Evolutionary conservation across 2,797 vertebrate species (phyloP).

Genomic region (Vultur gryphus): DNA sequence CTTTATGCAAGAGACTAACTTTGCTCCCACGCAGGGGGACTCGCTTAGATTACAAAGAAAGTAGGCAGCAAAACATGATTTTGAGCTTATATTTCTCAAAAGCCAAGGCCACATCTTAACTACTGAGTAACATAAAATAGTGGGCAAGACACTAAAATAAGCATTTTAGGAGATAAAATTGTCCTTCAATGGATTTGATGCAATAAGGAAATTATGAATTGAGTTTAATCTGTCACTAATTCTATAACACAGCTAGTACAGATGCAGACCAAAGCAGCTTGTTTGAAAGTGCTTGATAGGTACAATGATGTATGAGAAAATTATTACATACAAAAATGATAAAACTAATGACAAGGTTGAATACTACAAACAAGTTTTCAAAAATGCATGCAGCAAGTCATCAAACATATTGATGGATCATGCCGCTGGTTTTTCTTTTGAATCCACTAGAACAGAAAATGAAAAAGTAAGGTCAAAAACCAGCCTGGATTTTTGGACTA

Average conservation of each 20-base stretch:
- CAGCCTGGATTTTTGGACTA: background rate
- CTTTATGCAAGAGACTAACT: background rate
- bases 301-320: background rate
- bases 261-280: background rate
- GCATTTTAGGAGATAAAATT: background rate
- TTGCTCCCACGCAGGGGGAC: background rate
- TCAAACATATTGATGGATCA: background rate
- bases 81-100: background rate
- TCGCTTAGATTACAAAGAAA: background rate
- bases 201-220: background rate
- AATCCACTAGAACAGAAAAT: background rate
- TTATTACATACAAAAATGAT: background rate
- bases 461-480: background rate
- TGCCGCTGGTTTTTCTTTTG: background rate
- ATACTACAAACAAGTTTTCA: background rate
- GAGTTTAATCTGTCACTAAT: background rate
- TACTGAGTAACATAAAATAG: background rate
- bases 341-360: slow-evolving; percentile 20
- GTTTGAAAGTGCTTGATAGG: background rate
- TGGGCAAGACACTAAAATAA: background rate
- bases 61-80: background rate
- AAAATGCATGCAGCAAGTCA: background rate
- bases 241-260: background rate
- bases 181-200: background rate
- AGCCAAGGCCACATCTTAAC: background rate